These are phyloP conservation scores for Myxocyprinus asiaticus DNA, from an alignment of 2,113 vertebrate species.

Conservation along the genomic window DNA sequence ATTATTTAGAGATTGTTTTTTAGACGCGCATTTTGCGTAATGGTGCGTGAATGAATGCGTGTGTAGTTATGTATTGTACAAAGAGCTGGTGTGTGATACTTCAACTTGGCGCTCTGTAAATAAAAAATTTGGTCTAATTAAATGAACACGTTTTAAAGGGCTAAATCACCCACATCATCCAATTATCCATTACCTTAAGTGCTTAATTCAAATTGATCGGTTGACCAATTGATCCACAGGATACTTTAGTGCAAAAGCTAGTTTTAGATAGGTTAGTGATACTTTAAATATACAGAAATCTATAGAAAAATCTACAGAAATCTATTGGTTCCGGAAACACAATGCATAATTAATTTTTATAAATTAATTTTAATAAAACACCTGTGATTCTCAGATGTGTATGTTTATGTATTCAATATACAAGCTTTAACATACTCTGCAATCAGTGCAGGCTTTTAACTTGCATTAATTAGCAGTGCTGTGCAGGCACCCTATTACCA, in stretches of 20 bases:
- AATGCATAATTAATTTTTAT: not conserved
- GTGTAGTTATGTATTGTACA: conserved; percentile 27
- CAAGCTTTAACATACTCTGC: conserved; percentile 26
- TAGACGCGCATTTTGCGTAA: conserved; percentile 23
- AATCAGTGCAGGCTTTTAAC: conserved; percentile 62
- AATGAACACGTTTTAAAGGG: not conserved
- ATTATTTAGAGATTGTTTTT: conserved; percentile 20
- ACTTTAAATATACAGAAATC: no score
- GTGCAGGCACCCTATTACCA: conserved; percentile 74
- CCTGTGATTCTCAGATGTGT: not conserved
- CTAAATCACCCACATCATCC: no score
- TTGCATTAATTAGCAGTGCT: conserved; percentile 69
- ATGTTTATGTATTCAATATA: not conserved
- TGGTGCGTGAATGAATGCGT: conserved; percentile 2
- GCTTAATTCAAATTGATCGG: not conserved
- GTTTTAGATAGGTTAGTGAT: not conserved
- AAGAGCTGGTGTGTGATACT: not conserved
- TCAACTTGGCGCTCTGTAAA: not conserved
- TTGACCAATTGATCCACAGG: not conserved
- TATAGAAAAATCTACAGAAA: no score
- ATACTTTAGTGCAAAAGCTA: not conserved
- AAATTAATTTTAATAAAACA: not conserved
- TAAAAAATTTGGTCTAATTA: no score
- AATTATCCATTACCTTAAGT: not conserved
- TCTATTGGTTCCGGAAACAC: not conserved